Conservation (phyloP, 2,113 vertebrate species). For the Corvus moneduloides region DNA sequence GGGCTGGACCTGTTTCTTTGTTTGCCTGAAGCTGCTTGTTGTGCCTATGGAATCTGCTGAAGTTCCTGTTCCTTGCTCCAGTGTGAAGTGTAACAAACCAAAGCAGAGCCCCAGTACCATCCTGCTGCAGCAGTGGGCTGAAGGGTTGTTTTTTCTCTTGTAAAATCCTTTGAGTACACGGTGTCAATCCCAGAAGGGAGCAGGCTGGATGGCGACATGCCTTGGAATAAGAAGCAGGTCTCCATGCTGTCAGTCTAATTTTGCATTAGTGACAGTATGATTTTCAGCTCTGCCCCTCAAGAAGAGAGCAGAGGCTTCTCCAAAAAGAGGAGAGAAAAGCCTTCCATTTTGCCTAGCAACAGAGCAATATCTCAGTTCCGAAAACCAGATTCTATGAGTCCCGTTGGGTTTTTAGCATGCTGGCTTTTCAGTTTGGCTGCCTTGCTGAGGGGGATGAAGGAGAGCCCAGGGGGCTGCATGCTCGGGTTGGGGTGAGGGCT, state of each 20-base stretch:
- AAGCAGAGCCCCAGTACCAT: neutral
- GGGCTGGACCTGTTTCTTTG: neutral
- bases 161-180: neutral
- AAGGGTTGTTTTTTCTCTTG: neutral
- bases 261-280: slow-evolving; percentile 22
- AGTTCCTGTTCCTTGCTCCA: neutral
- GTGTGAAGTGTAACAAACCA: neutral
- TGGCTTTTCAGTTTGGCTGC: neutral
- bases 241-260: slow-evolving; percentile 21
- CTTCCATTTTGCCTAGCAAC: slow-evolving; percentile 35
- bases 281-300: slow-evolving; percentile 41
- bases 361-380: neutral
- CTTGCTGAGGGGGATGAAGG: accelerated
- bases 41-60: neutral
- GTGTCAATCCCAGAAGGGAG: slow-evolving; percentile 3
- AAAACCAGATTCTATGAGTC: neutral
- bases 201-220: slow-evolving; percentile 24
- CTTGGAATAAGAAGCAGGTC: slow-evolving; percentile 48
- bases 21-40: neutral
- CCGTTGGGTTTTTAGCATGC: neutral
- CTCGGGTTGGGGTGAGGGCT: neutral
- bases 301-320: slow-evolving; percentile 31
- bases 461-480: accelerated
- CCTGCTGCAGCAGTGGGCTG: neutral
- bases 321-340: neutral